A percentile compares a stretch with the other conserved stretches of the same genome.
Evolutionary conservation across 2,888 invertebrate species (phyloP).

Genomic region (Petrophora chlorosata): DNA sequence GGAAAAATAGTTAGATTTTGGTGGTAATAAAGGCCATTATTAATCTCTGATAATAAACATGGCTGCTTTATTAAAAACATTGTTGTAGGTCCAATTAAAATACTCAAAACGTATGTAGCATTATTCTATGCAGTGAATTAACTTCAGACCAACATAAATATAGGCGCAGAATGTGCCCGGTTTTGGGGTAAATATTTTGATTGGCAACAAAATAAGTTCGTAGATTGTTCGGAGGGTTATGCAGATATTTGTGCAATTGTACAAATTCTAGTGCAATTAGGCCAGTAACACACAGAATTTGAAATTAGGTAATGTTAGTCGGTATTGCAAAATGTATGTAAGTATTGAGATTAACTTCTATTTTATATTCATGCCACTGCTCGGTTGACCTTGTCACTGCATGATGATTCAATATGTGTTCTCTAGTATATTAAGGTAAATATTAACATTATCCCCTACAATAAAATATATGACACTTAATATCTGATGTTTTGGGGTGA

Average conservation of each 20-base stretch:
- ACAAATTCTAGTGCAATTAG: constrained; percentile 9
- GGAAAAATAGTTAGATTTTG: constrained; percentile 28
- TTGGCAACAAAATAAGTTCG: constrained; percentile 22
- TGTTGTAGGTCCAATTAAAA: constrained; percentile 37
- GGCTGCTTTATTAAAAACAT: constrained; percentile 42
- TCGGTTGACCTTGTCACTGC: no score
- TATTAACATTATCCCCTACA: no score
- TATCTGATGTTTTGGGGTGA: no score
- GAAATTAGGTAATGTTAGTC: not conserved
- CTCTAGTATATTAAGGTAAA: no score
- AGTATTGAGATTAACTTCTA: no score
- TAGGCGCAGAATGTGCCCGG: constrained; percentile 16
- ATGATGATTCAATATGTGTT: no score
- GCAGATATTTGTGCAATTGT: constrained; percentile 16
- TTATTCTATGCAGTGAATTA: constrained; percentile 16
- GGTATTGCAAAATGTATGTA: no score
- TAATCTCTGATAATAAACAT: constrained; percentile 45
- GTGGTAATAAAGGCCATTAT: constrained; percentile 33
- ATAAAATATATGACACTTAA: no score
- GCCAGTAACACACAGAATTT: constrained; percentile 8
- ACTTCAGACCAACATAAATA: constrained; percentile 25
- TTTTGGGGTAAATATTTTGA: constrained; percentile 28
- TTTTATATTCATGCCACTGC: no score
- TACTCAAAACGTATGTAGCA: constrained; percentile 28
- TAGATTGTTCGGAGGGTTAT: constrained; percentile 15